These are phyloP conservation scores for Cyrtonyx montezumae DNA, from an alignment of 2,113 vertebrate species.

Conservation along the genomic window DNA sequence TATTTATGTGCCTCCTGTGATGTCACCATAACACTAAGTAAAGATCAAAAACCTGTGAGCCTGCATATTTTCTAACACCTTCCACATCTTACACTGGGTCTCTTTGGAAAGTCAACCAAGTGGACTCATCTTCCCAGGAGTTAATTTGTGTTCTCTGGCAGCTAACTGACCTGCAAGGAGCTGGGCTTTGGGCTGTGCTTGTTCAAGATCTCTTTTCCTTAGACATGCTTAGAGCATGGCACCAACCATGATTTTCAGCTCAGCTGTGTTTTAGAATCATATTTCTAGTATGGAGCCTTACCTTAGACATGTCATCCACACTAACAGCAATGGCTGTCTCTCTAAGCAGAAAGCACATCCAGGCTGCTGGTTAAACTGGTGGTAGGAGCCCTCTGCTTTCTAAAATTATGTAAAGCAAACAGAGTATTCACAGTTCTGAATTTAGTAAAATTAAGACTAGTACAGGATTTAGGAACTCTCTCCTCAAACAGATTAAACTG, in stretches of 20 bases:
- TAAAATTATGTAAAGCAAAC: neutral
- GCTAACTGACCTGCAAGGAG: neutral
- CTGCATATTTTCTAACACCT: neutral
- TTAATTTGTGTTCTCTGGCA: neutral
- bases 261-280: neutral
- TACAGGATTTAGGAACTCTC: neutral
- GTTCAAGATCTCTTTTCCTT: neutral
- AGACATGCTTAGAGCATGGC: neutral
- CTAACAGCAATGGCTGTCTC: neutral
- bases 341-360: neutral
- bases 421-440: neutral
- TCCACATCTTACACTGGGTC: neutral
- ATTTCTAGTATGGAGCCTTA: neutral
- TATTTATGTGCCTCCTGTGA: neutral
- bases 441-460: neutral
- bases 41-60: neutral
- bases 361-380: neutral
- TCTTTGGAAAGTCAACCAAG: neutral
- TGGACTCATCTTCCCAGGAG: neutral
- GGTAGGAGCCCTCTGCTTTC: neutral
- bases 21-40: neutral
- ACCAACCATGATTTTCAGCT: neutral
- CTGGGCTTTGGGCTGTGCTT: neutral
- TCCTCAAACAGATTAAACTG: neutral
- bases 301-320: neutral